Base-by-base conservation (phyloP, 2,113 vertebrate genomes). In the Pseudopipra pipra region DNA sequence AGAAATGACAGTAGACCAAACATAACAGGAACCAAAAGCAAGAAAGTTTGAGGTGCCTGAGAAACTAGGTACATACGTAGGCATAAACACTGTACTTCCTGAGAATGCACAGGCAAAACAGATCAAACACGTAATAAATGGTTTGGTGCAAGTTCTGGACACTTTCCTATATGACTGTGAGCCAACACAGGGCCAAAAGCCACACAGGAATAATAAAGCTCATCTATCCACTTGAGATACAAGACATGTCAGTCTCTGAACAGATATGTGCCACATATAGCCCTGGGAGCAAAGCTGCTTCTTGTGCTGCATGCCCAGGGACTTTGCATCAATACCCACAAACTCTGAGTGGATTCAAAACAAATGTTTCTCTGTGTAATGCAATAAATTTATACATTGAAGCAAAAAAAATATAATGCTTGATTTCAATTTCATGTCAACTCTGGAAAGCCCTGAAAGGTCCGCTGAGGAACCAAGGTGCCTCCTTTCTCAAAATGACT, bases 11-110 rank as follows among this genome's bases (percentile, higher is more conserved):
- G 43, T 7, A 83, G 20, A 73, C 7, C 11, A 47, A 61, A 90
- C 0, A 0, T 12, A 56, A 25, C 24, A 44, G 18, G 21, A 75
- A 17, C 22, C 11, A 19, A 49, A 11, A 75, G 46, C 19, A 52
- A n/a, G 13, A 35, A 73, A 65, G 9, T 24, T 43, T 41, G 39
- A 89, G 28, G 12, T 67, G 27, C 22, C 37, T 44, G 56, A 63
- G 59, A 63, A 84, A 23, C 7, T 58, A 70, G 13, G 59, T 23
- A 51, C 14, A 9, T 37, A 35, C 1, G 10, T 27, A 30, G 62
- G n/a, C 22, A 21, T 28, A 52, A 71, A 85, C 22, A 39, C 8
- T 41, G 19, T 19, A 22, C 10, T 54, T 75, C 25, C 8, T 9
- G 9, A 75, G 16, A 79, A 78, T 81, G 8, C 4, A 20, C 37